These are phyloP conservation scores for Psilopsiagon aymara DNA, from an alignment of 2,113 vertebrate species.

Conservation along the genomic window DNA sequence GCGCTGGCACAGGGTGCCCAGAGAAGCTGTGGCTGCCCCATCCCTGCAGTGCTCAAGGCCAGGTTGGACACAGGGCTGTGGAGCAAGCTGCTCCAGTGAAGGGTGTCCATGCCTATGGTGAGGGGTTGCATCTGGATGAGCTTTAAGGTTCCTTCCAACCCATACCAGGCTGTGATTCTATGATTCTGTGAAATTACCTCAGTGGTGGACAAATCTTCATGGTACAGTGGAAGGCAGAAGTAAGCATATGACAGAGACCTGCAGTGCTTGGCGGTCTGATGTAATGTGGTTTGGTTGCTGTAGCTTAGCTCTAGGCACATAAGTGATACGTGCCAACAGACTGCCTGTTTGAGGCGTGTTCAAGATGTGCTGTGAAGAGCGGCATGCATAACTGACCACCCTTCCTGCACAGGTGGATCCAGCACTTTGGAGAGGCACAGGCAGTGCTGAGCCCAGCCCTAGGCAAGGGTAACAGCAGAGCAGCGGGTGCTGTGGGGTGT, in stretches of 20 bases:
- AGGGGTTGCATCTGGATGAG: not conserved
- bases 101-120: not conserved
- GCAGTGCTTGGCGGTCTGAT: not conserved
- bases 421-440: not conserved
- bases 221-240: not conserved
- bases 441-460: not conserved
- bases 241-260: not conserved
- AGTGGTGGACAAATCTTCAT: not conserved
- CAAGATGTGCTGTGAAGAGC: not conserved
- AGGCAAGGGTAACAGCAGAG: not conserved
- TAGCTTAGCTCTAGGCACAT: not conserved
- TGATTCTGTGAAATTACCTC: not conserved
- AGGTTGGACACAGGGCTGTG: too few relatives aligned
- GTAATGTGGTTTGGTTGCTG: not conserved
- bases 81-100: too few relatives aligned
- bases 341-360: not conserved
- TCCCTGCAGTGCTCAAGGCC: too few relatives aligned
- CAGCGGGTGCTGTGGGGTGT: not conserved
- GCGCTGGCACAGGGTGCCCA: too few relatives aligned
- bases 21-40: too few relatives aligned
- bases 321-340: not conserved
- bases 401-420: not conserved
- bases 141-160: not conserved
- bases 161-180: not conserved
- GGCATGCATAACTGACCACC: accelerated